These are phyloP conservation scores for Polypedilum pembai DNA, from an alignment of 1,140 invertebrate genomes.

Conservation along the genomic window DNA sequence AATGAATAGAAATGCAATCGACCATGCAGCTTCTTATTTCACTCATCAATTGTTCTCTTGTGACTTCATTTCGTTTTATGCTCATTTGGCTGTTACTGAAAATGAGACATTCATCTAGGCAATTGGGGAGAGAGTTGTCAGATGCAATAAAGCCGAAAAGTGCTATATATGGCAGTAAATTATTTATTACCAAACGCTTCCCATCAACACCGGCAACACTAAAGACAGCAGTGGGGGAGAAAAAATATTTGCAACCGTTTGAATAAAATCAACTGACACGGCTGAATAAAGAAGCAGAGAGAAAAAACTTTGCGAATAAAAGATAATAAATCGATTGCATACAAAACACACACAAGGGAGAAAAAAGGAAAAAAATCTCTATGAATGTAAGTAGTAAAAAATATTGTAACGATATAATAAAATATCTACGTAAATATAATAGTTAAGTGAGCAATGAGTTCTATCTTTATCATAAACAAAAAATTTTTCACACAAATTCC, in stretches of 20 bases:
- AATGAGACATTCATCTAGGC: neutral
- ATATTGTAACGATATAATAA: constrained; percentile 7
- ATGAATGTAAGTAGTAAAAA: constrained; percentile 1
- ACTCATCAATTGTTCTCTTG: constrained; percentile 1
- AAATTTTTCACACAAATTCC: too few species aligned
- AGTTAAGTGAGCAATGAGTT: neutral
- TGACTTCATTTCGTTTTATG: constrained; percentile 10
- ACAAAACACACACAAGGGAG: neutral
- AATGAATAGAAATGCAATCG: constrained; percentile 12
- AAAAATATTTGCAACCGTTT: neutral
- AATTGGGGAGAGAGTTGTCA: neutral
- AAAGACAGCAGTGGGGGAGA: neutral
- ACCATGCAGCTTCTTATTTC: constrained; percentile 11
- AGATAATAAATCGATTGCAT: too few species aligned
- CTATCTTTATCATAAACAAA: too few species aligned
- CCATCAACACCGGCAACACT: neutral
- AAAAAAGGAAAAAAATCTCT: neutral
- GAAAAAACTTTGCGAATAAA: too few species aligned
- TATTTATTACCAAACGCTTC: neutral
- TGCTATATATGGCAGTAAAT: neutral
- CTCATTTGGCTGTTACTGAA: neutral
- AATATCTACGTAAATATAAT: too few species aligned
- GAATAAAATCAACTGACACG: neutral
- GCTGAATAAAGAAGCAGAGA: neutral
- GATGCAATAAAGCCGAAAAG: neutral